Conservation (phyloP, 1,140 invertebrate genomes). For the Harpegnathos saltator region DNA sequence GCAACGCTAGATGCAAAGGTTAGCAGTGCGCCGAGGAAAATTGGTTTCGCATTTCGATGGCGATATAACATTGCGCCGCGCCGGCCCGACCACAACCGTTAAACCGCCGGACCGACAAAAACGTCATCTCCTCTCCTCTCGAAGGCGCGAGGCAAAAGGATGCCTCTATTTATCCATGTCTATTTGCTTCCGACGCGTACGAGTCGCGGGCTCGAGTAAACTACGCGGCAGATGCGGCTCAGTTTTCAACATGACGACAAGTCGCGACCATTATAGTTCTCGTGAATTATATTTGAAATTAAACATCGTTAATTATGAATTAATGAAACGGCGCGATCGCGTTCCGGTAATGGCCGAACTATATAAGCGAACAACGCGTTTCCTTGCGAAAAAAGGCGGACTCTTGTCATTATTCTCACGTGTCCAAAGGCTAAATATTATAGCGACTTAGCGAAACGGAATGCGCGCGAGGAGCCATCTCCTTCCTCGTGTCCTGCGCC, state of each 20-base stretch:
- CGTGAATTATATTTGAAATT: too few relatives aligned
- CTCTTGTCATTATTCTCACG: not conserved
- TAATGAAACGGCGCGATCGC: too few relatives aligned
- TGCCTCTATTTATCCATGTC: too few relatives aligned
- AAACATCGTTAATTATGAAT: too few relatives aligned
- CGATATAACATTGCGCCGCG: constrained; percentile 26
- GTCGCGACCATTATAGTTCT: too few relatives aligned
- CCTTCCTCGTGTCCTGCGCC: not conserved
- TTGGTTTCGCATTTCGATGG: constrained; percentile 57
- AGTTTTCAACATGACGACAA: too few relatives aligned
- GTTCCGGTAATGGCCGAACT: not conserved
- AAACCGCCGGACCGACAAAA: constrained; percentile 38
- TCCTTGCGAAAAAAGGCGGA: not conserved
- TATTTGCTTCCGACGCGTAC: not conserved
- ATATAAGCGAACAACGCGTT: not conserved
- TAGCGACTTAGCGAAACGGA: not conserved
- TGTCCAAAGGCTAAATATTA: not conserved
- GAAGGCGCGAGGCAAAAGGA: not conserved
- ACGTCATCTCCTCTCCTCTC: constrained; percentile 36
- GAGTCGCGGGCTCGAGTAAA: not conserved
- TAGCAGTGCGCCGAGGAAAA: constrained; percentile 34
- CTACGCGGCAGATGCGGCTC: too few relatives aligned
- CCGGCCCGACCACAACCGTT: constrained; percentile 58
- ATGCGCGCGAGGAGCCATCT: not conserved
- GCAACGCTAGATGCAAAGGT: not conserved